These are phyloP conservation scores for Paracentrotus lividus DNA, from an alignment of 53 echinoderm and acorn worm species.

Conservation along the genomic window DNA sequence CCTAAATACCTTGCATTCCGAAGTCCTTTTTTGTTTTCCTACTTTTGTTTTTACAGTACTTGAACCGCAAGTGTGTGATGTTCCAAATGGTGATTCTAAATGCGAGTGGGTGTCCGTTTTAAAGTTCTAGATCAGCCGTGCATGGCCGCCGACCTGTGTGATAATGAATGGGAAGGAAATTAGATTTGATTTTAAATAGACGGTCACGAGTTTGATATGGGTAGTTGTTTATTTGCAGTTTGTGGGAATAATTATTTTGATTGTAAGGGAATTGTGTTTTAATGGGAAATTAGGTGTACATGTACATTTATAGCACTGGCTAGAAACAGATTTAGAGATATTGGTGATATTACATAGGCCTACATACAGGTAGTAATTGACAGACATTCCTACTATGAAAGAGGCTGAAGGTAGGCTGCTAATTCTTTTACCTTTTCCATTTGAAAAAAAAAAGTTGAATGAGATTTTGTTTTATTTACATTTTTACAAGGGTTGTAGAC, in stretches of 20 bases:
- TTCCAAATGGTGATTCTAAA: not conserved
- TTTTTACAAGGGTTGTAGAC: too few species aligned
- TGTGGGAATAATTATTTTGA: not conserved
- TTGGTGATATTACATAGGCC: too few species aligned
- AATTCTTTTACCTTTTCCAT: too few species aligned
- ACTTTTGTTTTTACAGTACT: conserved; percentile 47
- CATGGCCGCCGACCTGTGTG: not conserved
- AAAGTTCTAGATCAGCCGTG: conserved; percentile 35
- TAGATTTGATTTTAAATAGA: not conserved
- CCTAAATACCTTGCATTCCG: conserved; percentile 27
- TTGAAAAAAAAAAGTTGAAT: too few species aligned
- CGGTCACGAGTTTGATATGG: not conserved
- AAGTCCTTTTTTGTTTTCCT: not conserved
- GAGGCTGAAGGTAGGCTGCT: too few species aligned
- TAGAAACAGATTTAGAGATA: too few species aligned
- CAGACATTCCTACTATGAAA: too few species aligned
- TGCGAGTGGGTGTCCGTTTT: not conserved
- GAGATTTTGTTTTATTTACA: too few species aligned
- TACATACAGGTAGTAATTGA: too few species aligned
- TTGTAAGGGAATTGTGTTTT: not conserved
- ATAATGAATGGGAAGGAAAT: conserved; percentile 44
- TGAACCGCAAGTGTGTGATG: not conserved
- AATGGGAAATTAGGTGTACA: too few species aligned
- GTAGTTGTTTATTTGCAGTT: conserved; percentile 20
- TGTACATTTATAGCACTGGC: too few species aligned